A percentile compares a stretch with the other conserved stretches of the same genome.
Conservation (phyloP, 2,113 vertebrate genomes). For the Megaptera novaeangliae region DNA sequence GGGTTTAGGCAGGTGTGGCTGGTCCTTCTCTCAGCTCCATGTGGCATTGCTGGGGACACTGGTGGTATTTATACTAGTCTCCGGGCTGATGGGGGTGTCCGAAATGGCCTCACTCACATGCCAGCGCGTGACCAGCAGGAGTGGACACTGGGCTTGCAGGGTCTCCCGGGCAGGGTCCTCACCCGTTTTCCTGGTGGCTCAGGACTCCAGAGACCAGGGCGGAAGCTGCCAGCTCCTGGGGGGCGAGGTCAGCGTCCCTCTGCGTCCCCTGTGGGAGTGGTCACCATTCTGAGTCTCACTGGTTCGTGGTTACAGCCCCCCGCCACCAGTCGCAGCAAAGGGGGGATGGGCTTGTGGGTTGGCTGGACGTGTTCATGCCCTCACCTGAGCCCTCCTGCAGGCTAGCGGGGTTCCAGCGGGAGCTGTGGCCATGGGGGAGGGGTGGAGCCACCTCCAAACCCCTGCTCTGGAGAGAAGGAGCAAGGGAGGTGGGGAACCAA, state of each 20-base stretch:
- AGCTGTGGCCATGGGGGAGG: not conserved
- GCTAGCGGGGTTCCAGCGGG: not conserved
- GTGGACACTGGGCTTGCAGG: not conserved
- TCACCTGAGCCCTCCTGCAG: fast-evolving
- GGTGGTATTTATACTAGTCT: not conserved
- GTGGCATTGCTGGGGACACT: not conserved
- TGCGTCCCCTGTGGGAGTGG: not conserved
- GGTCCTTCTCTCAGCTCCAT: not conserved
- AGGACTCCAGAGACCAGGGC: not conserved
- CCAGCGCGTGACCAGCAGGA: too few relatives aligned
- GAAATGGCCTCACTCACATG: not conserved
- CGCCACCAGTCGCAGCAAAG: not conserved
- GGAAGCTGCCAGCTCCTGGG: not conserved
- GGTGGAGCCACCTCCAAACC: not conserved
- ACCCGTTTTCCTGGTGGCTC: not conserved
- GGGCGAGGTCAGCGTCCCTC: not conserved
- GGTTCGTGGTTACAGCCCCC: too few relatives aligned
- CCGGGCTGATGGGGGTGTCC: too few relatives aligned
- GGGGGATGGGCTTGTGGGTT: too few relatives aligned
- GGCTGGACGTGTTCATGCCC: not conserved
- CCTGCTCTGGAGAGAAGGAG: not conserved
- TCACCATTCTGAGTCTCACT: not conserved
- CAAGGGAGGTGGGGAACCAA: not conserved
- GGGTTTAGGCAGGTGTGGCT: not conserved
- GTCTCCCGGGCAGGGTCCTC: not conserved